These are phyloP conservation scores for Proisotoma minuta DNA, from an alignment of 2,888 invertebrate genomes.

Conservation along the genomic window DNA sequence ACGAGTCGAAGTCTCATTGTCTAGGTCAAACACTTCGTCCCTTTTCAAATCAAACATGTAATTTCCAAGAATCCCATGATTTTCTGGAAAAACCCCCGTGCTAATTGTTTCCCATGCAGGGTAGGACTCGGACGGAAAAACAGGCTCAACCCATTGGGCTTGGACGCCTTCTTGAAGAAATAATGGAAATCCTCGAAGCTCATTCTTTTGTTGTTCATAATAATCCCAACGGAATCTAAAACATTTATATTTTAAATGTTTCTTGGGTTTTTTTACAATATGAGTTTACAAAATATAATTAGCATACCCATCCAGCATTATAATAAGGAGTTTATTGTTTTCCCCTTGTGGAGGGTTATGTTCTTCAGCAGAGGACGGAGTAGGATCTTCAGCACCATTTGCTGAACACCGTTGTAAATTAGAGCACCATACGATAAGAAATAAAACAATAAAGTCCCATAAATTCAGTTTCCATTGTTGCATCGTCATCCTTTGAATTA, in stretches of 20 bases:
- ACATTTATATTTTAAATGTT: no score
- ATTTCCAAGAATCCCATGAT: constrained; percentile 51
- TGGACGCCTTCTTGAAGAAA: constrained; percentile 48
- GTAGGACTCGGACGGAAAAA: constrained; percentile 48
- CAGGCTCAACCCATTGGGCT: constrained; percentile 48
- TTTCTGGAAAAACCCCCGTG: constrained; percentile 49
- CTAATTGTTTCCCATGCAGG: constrained; percentile 49
- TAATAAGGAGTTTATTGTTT: constrained; percentile 43
- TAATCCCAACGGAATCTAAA: constrained; percentile 48
- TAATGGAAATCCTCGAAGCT: constrained; percentile 43
- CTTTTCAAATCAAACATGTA: constrained; percentile 50
- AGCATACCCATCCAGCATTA: constrained; percentile 46
- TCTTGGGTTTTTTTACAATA: no score
- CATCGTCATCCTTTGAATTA: no score
- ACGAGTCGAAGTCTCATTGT: constrained; percentile 37
- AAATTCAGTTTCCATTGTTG: no score
- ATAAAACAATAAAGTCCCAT: no score
- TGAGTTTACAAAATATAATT: background rate
- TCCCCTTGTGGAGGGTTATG: constrained; percentile 23
- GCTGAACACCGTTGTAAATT: no score
- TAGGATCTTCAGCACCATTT: constrained; percentile 34
- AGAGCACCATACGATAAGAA: no score
- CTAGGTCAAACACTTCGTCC: constrained; percentile 45
- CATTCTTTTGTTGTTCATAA: constrained; percentile 42
- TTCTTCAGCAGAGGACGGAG: constrained; percentile 36